Percentiles rank a stretch among this genome's conserved stretches.
Conservation (phyloP, 2,888 invertebrate genomes). For the Harpalus rufipes region DNA sequence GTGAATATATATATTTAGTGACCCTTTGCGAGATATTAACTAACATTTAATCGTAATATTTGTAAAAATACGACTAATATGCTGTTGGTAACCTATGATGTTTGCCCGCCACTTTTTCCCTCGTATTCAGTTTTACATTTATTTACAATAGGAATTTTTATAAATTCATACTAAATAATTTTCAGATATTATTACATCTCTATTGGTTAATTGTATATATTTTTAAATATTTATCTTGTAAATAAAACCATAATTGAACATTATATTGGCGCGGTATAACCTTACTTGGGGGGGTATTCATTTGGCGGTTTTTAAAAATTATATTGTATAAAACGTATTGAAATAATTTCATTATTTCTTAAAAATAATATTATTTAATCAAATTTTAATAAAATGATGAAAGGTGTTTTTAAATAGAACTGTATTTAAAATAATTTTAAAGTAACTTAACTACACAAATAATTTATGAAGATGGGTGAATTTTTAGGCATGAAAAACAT, state of each 20-base stretch:
- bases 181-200: not conserved
- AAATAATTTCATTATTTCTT: not conserved
- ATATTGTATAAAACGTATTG: not conserved
- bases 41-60: slow-evolving; percentile 9
- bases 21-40: not conserved
- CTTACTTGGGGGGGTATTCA: slow-evolving; percentile 64
- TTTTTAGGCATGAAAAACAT: too few relatives aligned
- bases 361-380: not conserved
- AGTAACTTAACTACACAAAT: not conserved
- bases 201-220: not conserved
- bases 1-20: slow-evolving; percentile 13
- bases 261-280: slow-evolving; percentile 61
- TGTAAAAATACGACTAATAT: slow-evolving; percentile 32
- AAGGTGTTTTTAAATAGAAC: slow-evolving; percentile 4
- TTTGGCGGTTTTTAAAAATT: slow-evolving; percentile 55
- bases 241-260: slow-evolving; percentile 35
- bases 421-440: not conserved
- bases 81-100: slow-evolving; percentile 46
- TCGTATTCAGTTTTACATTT: slow-evolving; percentile 31
- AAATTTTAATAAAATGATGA: not conserved
- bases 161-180: not conserved
- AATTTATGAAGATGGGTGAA: too few relatives aligned
- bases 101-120: slow-evolving; percentile 64
- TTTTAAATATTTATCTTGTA: slow-evolving; percentile 1
- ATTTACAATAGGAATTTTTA: not conserved